Percentiles rank a stretch among this genome's conserved stretches.
phyloP scores from a whole-genome alignment of 2,797 vertebrate species.

The Menidia menidia region DNA sequence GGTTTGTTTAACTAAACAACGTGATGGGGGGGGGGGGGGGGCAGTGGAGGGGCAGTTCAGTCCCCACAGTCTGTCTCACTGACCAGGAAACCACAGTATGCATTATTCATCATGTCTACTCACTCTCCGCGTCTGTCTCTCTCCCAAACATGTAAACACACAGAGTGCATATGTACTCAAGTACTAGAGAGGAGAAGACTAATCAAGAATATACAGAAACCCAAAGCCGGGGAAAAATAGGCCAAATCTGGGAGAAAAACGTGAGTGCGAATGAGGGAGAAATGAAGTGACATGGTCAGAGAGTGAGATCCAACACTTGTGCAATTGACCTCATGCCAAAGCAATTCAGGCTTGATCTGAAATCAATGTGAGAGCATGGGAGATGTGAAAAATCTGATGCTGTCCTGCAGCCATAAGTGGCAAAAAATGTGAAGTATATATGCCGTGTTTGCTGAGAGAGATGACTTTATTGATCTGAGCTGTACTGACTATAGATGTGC shows the following conservation, averaged over 20 bases:
- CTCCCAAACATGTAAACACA: background rate
- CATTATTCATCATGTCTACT: slow-evolving; percentile 69
- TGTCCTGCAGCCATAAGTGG: slow-evolving; percentile 39
- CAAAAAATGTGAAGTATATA: slow-evolving; percentile 57
- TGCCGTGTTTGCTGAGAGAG: slow-evolving; percentile 38
- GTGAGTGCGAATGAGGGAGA: slow-evolving; percentile 1
- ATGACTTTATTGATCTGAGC: slow-evolving; percentile 48
- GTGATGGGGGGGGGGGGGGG: slow-evolving; percentile 45
- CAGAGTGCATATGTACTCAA: slow-evolving; percentile 8
- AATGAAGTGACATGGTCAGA: slow-evolving; percentile 34
- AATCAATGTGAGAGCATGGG: slow-evolving; percentile 65
- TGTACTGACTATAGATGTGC: slow-evolving; percentile 27
- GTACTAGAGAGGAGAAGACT: slow-evolving; percentile 13
- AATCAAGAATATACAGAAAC: slow-evolving; percentile 29
- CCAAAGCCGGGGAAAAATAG: slow-evolving; percentile 3
- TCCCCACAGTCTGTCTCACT: slow-evolving; percentile 58
- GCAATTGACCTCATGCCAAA: slow-evolving; percentile 62
- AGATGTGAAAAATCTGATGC: slow-evolving; percentile 53
- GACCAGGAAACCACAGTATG: slow-evolving; percentile 75
- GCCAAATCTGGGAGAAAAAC: background rate
- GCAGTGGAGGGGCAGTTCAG: slow-evolving; percentile 63
- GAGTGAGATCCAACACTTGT: slow-evolving; percentile 54
- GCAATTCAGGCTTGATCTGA: slow-evolving; percentile 70
- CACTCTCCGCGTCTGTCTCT: slow-evolving; percentile 7
- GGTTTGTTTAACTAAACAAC: slow-evolving; percentile 69